A percentile compares a stretch with the other conserved stretches of the same genome.
These are phyloP conservation scores for Nemoura dubitans DNA, from an alignment of 2,888 invertebrate genomes.

Conservation along the genomic window DNA sequence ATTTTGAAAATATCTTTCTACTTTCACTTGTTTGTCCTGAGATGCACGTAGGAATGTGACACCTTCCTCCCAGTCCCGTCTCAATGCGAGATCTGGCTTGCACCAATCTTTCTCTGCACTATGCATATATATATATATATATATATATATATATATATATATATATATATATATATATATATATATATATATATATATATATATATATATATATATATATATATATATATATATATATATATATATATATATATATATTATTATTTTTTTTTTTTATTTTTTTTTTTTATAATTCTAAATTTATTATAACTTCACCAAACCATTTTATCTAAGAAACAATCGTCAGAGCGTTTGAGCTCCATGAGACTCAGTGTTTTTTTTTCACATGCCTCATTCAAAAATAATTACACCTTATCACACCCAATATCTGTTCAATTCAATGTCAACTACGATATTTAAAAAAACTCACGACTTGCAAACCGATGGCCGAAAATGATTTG, in stretches of 20 bases:
- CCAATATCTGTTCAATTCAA: not conserved
- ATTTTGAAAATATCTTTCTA: constrained; percentile 18
- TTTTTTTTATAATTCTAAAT: not conserved
- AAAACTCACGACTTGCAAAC: not conserved
- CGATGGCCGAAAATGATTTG: not conserved
- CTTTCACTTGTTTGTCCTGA: constrained; percentile 27
- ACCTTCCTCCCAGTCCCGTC: constrained; percentile 1
- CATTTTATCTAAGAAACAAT: not conserved
- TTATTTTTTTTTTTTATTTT: no score
- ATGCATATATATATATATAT: no score
- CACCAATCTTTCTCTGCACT: not conserved
- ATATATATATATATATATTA: no score
- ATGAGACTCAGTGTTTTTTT: not conserved
- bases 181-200: no score
- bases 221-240: no score
- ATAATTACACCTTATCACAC: not conserved
- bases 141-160: no score
- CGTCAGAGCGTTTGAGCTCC: not conserved
- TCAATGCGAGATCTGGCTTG: not conserved
- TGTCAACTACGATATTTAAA: not conserved
- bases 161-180: no score
- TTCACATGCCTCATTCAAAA: not conserved
- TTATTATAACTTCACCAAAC: not conserved
- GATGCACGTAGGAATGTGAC: constrained; percentile 24
- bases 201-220: no score